phyloP scores from a whole-genome alignment of 2,888 invertebrate species.

The Drosophila longiperda region DNA sequence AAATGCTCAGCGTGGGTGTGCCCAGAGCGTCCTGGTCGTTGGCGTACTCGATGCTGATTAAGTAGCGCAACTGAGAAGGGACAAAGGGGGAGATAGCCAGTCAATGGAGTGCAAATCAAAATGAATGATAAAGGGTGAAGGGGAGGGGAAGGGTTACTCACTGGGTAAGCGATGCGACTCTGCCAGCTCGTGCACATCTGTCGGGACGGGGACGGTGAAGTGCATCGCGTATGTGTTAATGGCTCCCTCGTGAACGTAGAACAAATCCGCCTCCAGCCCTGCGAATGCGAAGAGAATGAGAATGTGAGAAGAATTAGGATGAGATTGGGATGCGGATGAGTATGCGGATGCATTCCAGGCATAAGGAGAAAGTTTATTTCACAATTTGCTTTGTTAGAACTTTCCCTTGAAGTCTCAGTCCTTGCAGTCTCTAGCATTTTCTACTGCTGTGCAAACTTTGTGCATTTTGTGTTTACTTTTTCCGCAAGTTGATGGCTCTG shows the following conservation, averaged over 20 bases:
- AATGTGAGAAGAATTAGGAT: slow-evolving; percentile 5
- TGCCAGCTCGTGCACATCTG: slow-evolving; percentile 92
- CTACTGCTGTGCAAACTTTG: slow-evolving; percentile 60
- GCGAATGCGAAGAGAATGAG: slow-evolving; percentile 46
- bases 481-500: slow-evolving; percentile 42
- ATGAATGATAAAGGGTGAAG: slow-evolving; percentile 22
- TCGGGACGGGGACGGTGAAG: slow-evolving; percentile 92
- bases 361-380: slow-evolving; percentile 64
- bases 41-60: slow-evolving; percentile 85
- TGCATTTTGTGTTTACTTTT: slow-evolving; percentile 64
- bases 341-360: slow-evolving; percentile 54
- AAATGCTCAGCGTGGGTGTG: slow-evolving; percentile 93
- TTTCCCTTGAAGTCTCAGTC: slow-evolving; percentile 6
- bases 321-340: slow-evolving; percentile 42
- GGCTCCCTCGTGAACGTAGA: slow-evolving; percentile 93
- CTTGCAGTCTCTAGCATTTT: slow-evolving; percentile 13
- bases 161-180: slow-evolving; percentile 90
- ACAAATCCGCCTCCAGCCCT: slow-evolving; percentile 91
- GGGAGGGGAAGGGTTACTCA: slow-evolving; percentile 85
- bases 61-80: slow-evolving; percentile 80
- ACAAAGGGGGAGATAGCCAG: slow-evolving; percentile 18
- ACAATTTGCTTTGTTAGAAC: slow-evolving; percentile 66
- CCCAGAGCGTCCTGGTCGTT: slow-evolving; percentile 90
- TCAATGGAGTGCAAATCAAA: slow-evolving; percentile 77
- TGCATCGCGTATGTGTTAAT: slow-evolving; percentile 94